Conservation (phyloP, 2,888 invertebrate genomes). For the Tenthredo notha region DNA sequence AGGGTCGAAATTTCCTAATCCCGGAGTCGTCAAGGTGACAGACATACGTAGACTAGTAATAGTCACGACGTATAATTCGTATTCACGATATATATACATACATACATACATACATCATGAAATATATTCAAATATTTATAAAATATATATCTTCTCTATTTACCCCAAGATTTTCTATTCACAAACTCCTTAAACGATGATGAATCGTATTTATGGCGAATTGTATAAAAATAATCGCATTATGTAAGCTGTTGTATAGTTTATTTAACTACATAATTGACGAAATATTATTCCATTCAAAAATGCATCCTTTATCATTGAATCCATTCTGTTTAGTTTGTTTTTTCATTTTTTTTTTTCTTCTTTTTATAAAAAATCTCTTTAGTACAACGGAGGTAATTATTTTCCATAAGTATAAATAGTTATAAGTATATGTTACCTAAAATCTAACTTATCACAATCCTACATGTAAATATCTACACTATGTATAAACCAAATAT, state of each 20-base stretch:
- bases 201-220: not conserved
- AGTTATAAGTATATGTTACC: constrained; percentile 60
- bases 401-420: constrained; percentile 68
- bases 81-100: not conserved
- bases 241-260: constrained; percentile 18
- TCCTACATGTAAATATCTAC: constrained; percentile 71
- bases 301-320: constrained; percentile 20
- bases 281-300: constrained; percentile 4
- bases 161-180: constrained; percentile 31
- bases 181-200: constrained; percentile 10
- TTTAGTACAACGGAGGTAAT: constrained; percentile 58
- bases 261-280: constrained; percentile 1
- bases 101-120: constrained; percentile 4
- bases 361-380: constrained; percentile 47
- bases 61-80: not conserved
- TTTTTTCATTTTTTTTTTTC: not conserved
- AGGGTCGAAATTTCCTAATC: not conserved
- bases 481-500: constrained; percentile 68
- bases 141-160: constrained; percentile 29
- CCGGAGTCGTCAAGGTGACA: not conserved
- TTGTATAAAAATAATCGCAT: constrained; percentile 51
- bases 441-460: constrained; percentile 64
- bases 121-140: constrained; percentile 44
- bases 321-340: not conserved
- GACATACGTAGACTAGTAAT: not conserved